Base-by-base conservation (phyloP, 2,888 invertebrate species). In the Didymodactylos carnosus region DNA sequence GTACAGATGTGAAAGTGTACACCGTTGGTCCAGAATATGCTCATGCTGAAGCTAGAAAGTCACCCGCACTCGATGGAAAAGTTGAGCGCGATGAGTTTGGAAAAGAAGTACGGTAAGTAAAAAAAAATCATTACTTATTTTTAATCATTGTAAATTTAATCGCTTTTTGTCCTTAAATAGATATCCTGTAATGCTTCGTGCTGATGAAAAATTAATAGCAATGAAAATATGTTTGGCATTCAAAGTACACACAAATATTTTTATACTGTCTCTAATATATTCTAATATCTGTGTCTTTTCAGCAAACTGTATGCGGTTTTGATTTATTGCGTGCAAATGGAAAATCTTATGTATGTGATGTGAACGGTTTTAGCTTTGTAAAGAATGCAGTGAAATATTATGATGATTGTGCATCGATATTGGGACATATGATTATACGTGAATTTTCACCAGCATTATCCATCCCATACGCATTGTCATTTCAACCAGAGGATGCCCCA, bases 331-430 rank as follows among this genome's bases (percentile, higher is more conserved):
- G 95, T 83, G 97, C 98, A 27, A 97, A 93, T 86, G 98, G 98
- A 71, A 92, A 94, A 84, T 97, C 97, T 0, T 98, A 92, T 83
- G 98, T 99, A 0, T 98, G 98, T 85, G 98, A 99, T 86, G 98
- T 99, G 5, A 99, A 99, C 84, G 98, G 98, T 0, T 99, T 99
- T 84, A 97, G 95, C 81, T 99, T 99, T 84, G 98, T 99, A 39
- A 99, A 99, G 84, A 98, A 95, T 83, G 97, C 97, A 0, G 92
- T 92, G 83, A 99, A 99, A 82, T 99, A 99, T 85, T 99, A 99
- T 82, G 98, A 99, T 84, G 98, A 99, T 81, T 97, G 95, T 84
- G 95, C 97, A 29, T 94, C 95, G 85, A 97, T 99, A 72, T 78
- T 69, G 78, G 84, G 84, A 23, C 97, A 98, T 82, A 95, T 95